Evolutionary conservation across 2,113 vertebrate species (phyloP).

Genomic region (Ctenomys sociabilis): DNA sequence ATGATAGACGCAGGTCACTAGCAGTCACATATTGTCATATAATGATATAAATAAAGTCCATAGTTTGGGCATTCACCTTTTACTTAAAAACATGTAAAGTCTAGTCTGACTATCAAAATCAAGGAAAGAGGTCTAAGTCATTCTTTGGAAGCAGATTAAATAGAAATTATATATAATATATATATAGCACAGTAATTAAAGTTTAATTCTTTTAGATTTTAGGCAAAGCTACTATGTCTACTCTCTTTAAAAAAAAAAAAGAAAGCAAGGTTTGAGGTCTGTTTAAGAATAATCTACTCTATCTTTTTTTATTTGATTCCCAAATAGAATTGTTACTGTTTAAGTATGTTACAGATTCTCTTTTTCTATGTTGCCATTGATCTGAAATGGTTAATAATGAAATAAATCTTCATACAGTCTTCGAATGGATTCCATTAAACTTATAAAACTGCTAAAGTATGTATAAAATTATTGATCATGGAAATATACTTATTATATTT

Average conservation of each 20-base stretch:
- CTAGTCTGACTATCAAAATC: not conserved
- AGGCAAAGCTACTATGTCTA: not conserved
- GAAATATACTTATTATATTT: not conserved
- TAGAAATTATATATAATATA: not conserved
- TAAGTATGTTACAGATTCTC: not conserved
- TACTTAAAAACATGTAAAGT: constrained; percentile 5
- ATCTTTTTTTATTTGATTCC: constrained; percentile 24
- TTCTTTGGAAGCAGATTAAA: not conserved
- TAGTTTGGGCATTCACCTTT: not conserved
- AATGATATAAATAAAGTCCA: constrained; percentile 40
- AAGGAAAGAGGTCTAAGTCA: not conserved
- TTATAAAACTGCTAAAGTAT: constrained; percentile 44
- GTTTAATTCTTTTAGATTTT: not conserved
- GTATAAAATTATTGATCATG: not conserved
- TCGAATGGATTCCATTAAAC: not conserved
- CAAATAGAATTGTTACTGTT: not conserved
- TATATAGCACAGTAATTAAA: not conserved
- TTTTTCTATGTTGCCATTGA: not conserved
- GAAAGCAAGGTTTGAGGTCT: not conserved
- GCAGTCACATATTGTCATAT: not conserved
- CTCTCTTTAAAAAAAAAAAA: not conserved
- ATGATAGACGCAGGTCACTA: not conserved
- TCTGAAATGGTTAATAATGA: constrained; percentile 43
- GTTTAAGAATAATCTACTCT: not conserved
- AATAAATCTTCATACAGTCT: not conserved